phyloP scores from a whole-genome alignment of 2,797 vertebrate genomes.

The Sphenopsis melanotis region DNA sequence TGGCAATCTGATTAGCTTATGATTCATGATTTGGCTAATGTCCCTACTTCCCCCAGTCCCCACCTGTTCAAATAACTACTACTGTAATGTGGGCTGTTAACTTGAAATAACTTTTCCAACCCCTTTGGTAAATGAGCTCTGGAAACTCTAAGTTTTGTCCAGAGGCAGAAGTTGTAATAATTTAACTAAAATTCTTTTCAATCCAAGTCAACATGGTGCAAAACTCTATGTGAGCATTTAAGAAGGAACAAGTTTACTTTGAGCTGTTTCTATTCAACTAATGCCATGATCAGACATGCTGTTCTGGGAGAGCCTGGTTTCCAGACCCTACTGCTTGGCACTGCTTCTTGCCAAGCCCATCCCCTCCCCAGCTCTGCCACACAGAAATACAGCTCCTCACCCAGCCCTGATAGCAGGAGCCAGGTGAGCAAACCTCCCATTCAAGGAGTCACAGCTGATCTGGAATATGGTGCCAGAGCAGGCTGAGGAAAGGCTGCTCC shows the following conservation, averaged over 20 bases:
- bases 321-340: neutral
- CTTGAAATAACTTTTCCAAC: constrained; percentile 35
- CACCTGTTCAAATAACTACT: constrained; percentile 63
- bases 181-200: neutral
- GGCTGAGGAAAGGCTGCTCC: neutral
- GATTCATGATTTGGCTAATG: constrained; percentile 62
- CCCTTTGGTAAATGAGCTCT: constrained; percentile 39
- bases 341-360: neutral
- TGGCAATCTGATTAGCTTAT: constrained; percentile 54
- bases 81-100: constrained; percentile 40
- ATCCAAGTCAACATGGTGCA: neutral
- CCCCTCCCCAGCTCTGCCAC: neutral
- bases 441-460: neutral
- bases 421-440: neutral
- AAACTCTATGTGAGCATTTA: neutral
- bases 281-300: neutral
- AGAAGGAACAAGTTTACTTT: neutral
- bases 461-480: neutral
- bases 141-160: neutral
- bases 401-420: neutral
- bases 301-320: neutral
- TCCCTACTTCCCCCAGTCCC: constrained; percentile 47
- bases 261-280: neutral
- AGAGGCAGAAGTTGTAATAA: neutral
- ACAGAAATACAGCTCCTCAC: neutral